These are phyloP conservation scores for Eulemur macaco DNA, from an alignment of 2,113 vertebrate species.

Conservation along the genomic window DNA sequence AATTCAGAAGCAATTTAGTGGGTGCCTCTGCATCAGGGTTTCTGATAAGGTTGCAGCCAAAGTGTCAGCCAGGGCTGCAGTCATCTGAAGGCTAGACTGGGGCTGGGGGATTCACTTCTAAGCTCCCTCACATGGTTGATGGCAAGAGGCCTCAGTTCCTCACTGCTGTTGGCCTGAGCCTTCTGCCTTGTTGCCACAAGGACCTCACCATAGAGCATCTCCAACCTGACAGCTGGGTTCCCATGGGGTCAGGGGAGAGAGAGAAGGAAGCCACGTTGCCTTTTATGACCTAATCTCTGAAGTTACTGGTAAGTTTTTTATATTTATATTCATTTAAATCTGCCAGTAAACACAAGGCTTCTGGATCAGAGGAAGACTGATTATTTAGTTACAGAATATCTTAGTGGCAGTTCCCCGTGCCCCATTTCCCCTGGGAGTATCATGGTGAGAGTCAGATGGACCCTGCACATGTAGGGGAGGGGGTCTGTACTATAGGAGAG, in stretches of 20 bases:
- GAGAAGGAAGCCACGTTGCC: not conserved
- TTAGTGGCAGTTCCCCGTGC: not conserved
- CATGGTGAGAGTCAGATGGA: not conserved
- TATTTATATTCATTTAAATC: not conserved
- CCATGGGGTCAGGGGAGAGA: not conserved
- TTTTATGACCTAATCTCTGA: slow-evolving; percentile 12
- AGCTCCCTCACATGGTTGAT: not conserved
- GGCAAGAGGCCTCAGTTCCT: not conserved
- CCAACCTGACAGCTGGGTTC: not conserved
- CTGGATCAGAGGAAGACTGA: not conserved
- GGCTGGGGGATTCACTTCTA: not conserved
- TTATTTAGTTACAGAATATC: not conserved
- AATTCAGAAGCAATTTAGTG: not conserved
- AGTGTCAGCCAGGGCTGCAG: not conserved
- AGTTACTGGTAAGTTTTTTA: not conserved
- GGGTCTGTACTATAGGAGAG: not conserved
- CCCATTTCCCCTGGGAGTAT: not conserved
- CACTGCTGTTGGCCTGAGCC: not conserved
- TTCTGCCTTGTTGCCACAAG: not conserved
- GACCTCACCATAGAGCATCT: not conserved
- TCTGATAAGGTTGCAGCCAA: not conserved
- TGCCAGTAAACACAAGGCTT: not conserved
- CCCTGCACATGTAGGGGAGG: too few species aligned
- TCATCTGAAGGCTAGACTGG: not conserved
- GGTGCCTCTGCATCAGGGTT: not conserved